Percentiles rank a stretch among this genome's conserved stretches.
phyloP scores from a whole-genome alignment of 1,140 invertebrate genomes.

The Papilio polytes region DNA sequence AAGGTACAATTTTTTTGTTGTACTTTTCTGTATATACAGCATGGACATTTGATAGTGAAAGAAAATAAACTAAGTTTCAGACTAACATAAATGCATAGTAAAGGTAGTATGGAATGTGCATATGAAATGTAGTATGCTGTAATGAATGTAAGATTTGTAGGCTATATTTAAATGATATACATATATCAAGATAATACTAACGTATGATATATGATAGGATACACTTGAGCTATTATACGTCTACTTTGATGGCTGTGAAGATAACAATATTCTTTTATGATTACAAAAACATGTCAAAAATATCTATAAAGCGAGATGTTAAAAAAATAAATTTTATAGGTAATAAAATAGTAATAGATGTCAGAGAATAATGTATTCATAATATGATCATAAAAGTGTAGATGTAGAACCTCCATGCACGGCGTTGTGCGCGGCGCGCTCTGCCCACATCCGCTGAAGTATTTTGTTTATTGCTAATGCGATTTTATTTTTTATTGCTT shows the following conservation, averaged over 20 bases:
- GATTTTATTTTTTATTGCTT: constrained; percentile 84
- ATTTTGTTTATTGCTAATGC: constrained; percentile 84
- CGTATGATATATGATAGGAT: not conserved
- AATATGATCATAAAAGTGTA: constrained; percentile 48
- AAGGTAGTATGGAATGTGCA: too few species aligned
- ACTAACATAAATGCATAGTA: too few species aligned
- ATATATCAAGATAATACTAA: not conserved
- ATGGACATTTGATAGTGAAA: not conserved
- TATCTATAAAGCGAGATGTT: not conserved
- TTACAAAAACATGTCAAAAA: constrained; percentile 7
- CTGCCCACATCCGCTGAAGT: constrained; percentile 83
- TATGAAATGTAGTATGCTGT: too few species aligned
- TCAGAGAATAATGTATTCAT: constrained; percentile 38
- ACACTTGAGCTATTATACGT: not conserved
- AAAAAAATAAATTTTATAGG: constrained; percentile 13
- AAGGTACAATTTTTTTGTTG: not conserved
- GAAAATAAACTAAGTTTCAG: too few species aligned
- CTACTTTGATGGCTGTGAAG: not conserved
- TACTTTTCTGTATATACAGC: not conserved
- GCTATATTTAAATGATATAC: not conserved
- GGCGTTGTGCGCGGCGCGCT: constrained; percentile 66
- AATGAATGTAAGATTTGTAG: not conserved
- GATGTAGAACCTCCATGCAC: constrained; percentile 58
- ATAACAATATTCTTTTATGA: not conserved
- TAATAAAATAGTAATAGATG: constrained; percentile 15